These are phyloP conservation scores for Chionoecetes opilio DNA, from an alignment of 1,140 invertebrate species.

Conservation along the genomic window DNA sequence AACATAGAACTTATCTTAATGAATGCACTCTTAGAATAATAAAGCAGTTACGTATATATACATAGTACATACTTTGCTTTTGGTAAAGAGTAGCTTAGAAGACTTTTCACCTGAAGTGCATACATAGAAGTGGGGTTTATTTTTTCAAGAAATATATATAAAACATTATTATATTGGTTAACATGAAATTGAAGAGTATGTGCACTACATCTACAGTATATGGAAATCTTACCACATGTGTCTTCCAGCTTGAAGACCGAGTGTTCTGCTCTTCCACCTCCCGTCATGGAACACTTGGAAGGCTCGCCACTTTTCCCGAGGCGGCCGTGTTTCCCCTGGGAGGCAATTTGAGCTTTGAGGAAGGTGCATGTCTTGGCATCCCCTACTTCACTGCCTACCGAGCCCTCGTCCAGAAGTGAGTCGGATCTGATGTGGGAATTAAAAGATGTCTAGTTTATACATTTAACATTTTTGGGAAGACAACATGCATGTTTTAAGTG, in stretches of 20 bases:
- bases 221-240: slow-evolving; percentile 47
- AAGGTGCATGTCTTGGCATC: slow-evolving; percentile 86
- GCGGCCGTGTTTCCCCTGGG: slow-evolving; percentile 83
- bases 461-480: no score
- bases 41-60: no score
- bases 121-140: no score
- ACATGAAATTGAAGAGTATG: background rate
- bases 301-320: slow-evolving; percentile 84
- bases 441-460: no score
- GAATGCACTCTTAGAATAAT: no score
- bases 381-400: slow-evolving; percentile 87
- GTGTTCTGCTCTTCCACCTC: slow-evolving; percentile 83
- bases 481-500: no score
- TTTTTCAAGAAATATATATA: no score
- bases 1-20: no score
- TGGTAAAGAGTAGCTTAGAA: no score
- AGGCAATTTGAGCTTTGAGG: slow-evolving; percentile 84
- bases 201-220: background rate
- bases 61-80: no score
- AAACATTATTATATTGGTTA: no score
- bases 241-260: slow-evolving; percentile 85
- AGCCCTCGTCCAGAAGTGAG: slow-evolving; percentile 85
- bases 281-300: slow-evolving; percentile 85
- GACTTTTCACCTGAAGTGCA: no score
- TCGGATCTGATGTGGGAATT: background rate